Evolutionary conservation across 2,113 vertebrate species (phyloP), one percentile per base, ranked within the genome.

Genomic region (Ia io): DNA sequence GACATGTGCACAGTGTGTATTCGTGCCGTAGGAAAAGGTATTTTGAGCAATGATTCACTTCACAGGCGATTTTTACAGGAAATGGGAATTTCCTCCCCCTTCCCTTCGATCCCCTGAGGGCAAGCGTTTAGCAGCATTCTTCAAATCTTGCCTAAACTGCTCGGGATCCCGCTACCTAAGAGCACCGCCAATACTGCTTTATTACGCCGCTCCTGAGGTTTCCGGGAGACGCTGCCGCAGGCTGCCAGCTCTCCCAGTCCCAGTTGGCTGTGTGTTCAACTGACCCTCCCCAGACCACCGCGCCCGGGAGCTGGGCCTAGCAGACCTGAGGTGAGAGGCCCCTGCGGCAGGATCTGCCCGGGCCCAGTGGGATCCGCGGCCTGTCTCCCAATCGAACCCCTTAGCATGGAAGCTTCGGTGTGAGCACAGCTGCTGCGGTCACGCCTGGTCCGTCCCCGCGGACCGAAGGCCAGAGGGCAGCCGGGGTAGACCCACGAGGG

Each of bases 21-120:
- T 96, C 47, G 30, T 47, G 89, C 71, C 37, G 56, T 85, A 71
- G 90, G 59, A 32, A 42, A 90, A 63, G 17, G 56, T 59, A 95
- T 92, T 93, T 91, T 91, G 95, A 96, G 90, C 96, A 91, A 94
- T 67, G 93, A 94, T 95, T 94, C 96, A 95, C 84, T 84, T 95
- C 87, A 49, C 61, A 8, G 11, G 95, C 84, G 44, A 32, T 73
- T 96, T 97, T 94, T 90, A 70, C 9, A 1, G 95, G 92, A 95
- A 97, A 95, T 61, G 91, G 87, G 88, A 6, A 92, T 91, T 92
- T 22, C 94, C 95, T 84, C 88, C 90, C 92, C 23, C 69, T 86
- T 67, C 37, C 44, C 42, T 40, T 59, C 56, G 65, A 44, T 59
- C 92, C 91, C 85, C 91, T 13, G 61, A 97, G 92, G 89, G 74